phyloP scores from a whole-genome alignment of 2,797 vertebrate species.

The Ambastaia sidthimunki region DNA sequence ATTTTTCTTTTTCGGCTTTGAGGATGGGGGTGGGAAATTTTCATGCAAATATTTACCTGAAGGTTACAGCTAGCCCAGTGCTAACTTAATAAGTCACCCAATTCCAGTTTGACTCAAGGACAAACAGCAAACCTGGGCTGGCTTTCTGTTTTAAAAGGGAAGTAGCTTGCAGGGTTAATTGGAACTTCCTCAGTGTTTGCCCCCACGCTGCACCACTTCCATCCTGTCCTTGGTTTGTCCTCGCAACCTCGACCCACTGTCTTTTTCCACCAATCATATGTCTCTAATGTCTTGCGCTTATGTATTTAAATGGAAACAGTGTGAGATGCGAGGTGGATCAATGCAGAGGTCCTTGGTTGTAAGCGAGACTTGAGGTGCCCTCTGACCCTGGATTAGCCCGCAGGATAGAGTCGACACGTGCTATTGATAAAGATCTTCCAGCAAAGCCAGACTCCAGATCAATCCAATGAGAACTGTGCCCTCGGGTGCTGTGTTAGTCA shows the following conservation, averaged over 20 bases:
- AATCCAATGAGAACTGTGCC: constrained; percentile 69
- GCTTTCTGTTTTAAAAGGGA: constrained; percentile 63
- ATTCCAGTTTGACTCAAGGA: constrained; percentile 55
- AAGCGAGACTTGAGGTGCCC: constrained; percentile 47
- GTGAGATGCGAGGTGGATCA: constrained; percentile 74
- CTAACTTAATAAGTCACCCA: constrained; percentile 57
- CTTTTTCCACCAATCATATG: constrained; percentile 57
- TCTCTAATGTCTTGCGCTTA: constrained; percentile 69
- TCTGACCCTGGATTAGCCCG: constrained; percentile 74
- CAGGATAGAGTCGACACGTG: constrained; percentile 79
- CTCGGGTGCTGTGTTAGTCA: constrained; percentile 80
- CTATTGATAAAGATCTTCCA: constrained; percentile 86
- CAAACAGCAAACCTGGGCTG: constrained; percentile 65
- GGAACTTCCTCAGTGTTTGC: constrained; percentile 62
- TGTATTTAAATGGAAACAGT: constrained; percentile 80
- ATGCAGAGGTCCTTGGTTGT: constrained; percentile 56
- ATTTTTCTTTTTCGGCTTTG: constrained; percentile 36
- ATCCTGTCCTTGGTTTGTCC: constrained; percentile 67
- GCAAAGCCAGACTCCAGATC: constrained; percentile 66
- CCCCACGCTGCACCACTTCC: constrained; percentile 31
- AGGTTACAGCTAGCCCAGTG: constrained; percentile 43
- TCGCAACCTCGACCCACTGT: constrained; percentile 65
- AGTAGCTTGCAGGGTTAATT: constrained; percentile 64
- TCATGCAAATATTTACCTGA: constrained; percentile 44
- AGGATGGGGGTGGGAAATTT: constrained; percentile 21